Base-by-base conservation (phyloP, 2,888 invertebrate genomes). In the Tetramorium bicarinatum region DNA sequence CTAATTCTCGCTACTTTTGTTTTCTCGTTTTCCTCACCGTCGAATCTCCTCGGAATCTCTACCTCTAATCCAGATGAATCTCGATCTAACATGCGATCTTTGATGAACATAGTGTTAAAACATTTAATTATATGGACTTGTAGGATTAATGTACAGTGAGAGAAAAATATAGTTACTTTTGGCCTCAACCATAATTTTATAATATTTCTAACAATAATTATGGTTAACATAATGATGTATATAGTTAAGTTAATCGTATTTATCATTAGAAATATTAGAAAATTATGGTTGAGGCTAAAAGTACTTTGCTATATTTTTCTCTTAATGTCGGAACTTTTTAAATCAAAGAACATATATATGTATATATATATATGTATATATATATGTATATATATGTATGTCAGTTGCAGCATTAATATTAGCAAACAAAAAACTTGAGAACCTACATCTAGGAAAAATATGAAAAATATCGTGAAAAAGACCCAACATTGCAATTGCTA, bases 1-100 rank as follows among this genome's bases (percentile, higher is more conserved):
- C 18, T 79, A 38, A 71, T 71, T 79, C 34, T 8, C 21, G 69
- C 21, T 8, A 44, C 34, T 47, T 47, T 67, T 66, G 4, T 59
- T 34, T 59, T 34, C 47, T 25, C 59, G 21, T 21, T 62, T 62
- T n/a, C 25, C 3, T 49, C 13, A 18, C 38, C 15, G 15, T 2
- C 9, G 3, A 34, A 47, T 18, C 38, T 49, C 8, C 44, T 2
- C 25, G 34, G 13, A 11, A 52, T 38, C 6, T 49, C 8, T 7
- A 29, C 11, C 2, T 59, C 11, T 25, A 38, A 15, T 8, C 47
- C 4, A 4, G n/a, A 34, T 25, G 49, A 3, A 49, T 38, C 25
- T 41, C 0, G 29, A 77, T 13, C 18, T 38, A 25, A 13, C 52
- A 9, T 6, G 21, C n/a, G 11, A 61, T n/a, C 18, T 15, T 47